These are phyloP conservation scores for Cisticola juncidis DNA, from an alignment of 2,113 vertebrate species.

Conservation along the genomic window DNA sequence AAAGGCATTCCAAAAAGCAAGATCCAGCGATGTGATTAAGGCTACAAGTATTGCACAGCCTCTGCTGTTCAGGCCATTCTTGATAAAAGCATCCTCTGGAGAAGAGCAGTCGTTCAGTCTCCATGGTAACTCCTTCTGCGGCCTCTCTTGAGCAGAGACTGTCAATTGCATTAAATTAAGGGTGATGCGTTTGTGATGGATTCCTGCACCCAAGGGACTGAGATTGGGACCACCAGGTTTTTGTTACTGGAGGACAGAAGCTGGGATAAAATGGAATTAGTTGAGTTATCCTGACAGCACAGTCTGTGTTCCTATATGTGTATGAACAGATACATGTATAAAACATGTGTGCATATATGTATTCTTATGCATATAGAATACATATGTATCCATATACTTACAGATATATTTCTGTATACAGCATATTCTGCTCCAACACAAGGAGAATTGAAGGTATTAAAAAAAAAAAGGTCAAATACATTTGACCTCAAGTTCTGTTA, in stretches of 20 bases:
- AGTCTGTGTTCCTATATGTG: neutral
- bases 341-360: neutral
- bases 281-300: neutral
- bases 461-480: neutral
- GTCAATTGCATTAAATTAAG: constrained; percentile 33
- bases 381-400: neutral
- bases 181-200: constrained; percentile 18
- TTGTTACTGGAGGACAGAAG: neutral
- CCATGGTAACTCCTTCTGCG: constrained; percentile 55
- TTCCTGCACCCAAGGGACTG: neutral
- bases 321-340: neutral
- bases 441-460: neutral
- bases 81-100: constrained; percentile 32
- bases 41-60: neutral
- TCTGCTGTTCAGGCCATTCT: neutral
- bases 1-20: neutral
- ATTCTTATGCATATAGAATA: neutral
- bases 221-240: neutral
- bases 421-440: neutral
- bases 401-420: no score
- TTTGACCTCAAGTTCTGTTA: neutral
- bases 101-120: constrained; percentile 27
- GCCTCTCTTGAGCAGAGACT: neutral
- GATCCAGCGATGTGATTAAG: neutral
- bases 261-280: neutral